Evolutionary conservation across 2,797 vertebrate species (phyloP), one percentile per base, ranked within the genome.

Genomic region (Acanthurus tractus): DNA sequence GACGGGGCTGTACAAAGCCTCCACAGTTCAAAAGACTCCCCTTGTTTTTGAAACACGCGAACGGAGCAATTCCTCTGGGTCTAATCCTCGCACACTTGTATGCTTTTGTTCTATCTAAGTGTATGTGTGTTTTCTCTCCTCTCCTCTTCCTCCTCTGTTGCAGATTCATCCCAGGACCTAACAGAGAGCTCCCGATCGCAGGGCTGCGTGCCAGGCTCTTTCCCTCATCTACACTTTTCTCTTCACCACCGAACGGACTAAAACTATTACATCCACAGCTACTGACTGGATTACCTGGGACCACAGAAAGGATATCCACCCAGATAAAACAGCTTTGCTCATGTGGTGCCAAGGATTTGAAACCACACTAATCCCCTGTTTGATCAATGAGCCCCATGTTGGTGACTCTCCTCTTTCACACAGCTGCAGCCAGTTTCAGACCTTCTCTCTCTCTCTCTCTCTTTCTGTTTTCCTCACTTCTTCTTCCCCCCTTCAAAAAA

Each of bases 111-210:
- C 81, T 49, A 67, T 92, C 92, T 94, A 93, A 94, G 88, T 84
- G 70, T 78, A 65, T 83, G 69, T 94, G 86, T 93, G 76, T 93
- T 88, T 94, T 88, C 80, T 90, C 88, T 84, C 50, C 88, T 84
- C 82, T 62, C 5, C 76, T 62, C 72, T 61, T 72, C 55, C 85
- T 93, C 88, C 91, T 91, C 88, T 95, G 87, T 96, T 96, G 87
- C 96, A 99, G 98, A 99, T 99, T 96, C 96, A 99, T 93, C 97
- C 97, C 23, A 97, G 97, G 96, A 97, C 97, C 96, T 99, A 99
- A 98, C 94, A 93, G 94, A 94, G 93, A 44, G 20, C 84, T 90
- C 49, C 89, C 92, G 7, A 90, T 86, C 54, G 82, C 88, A 86
- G 85, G 82, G 82, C 92, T 82, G 80, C 49, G 73, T 71, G 73